Evolutionary conservation across 1,140 invertebrate species (phyloP).

Genomic region (Sogatella furcifera): DNA sequence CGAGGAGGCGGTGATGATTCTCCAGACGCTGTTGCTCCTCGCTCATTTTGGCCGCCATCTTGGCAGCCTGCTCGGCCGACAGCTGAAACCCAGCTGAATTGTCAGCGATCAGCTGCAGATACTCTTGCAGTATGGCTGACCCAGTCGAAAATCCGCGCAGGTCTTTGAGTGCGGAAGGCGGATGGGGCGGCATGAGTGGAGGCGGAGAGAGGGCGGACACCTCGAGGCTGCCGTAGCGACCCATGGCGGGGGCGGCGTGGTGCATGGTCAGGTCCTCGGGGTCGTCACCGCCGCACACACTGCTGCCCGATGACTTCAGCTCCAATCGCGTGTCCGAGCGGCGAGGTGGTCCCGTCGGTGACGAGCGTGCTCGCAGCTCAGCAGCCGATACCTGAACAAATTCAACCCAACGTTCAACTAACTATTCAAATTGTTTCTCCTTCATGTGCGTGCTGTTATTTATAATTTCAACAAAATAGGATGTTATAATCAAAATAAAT

Average conservation of each 20-base stretch:
- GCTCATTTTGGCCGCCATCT: slow-evolving; percentile 22
- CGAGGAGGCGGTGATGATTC: slow-evolving; percentile 16
- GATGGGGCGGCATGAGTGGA: slow-evolving; percentile 9
- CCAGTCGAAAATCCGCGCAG: slow-evolving; percentile 39
- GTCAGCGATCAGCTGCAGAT: slow-evolving; percentile 73
- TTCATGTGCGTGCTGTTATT: too few species aligned
- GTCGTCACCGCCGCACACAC: slow-evolving; percentile 61
- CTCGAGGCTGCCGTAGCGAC: slow-evolving; percentile 18
- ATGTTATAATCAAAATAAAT: too few species aligned
- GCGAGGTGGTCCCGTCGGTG: slow-evolving; percentile 68
- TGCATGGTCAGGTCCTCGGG: slow-evolving; percentile 63
- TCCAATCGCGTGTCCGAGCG: slow-evolving; percentile 61
- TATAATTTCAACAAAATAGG: too few species aligned
- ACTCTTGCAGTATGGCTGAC: slow-evolving; percentile 70
- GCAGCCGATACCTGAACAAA: slow-evolving; percentile 47
- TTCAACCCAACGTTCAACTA: background rate
- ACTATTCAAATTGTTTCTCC: background rate
- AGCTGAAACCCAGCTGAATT: slow-evolving; percentile 47
- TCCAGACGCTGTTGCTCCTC: slow-evolving; percentile 19
- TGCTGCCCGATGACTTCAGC: slow-evolving; percentile 47
- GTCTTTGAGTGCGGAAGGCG: background rate
- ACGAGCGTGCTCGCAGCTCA: slow-evolving; percentile 66
- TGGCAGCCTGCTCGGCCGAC: slow-evolving; percentile 24
- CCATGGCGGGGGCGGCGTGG: slow-evolving; percentile 9
- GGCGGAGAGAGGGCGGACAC: slow-evolving; percentile 21